A percentile compares a stretch with the other conserved stretches of the same genome.
Evolutionary conservation across 2,888 invertebrate species (phyloP).

Genomic region (Archips crataeganus): DNA sequence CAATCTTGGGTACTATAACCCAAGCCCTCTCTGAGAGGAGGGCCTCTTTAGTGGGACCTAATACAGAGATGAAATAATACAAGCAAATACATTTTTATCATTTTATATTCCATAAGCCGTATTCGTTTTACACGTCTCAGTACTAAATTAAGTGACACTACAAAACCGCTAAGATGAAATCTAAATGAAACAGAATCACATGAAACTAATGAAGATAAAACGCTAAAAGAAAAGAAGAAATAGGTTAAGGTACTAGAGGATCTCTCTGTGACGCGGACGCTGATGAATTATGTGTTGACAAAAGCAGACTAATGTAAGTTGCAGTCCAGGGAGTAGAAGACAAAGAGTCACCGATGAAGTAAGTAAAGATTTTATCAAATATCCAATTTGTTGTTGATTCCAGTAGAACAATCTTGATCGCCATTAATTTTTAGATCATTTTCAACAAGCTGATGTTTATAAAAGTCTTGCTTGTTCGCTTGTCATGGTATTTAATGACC

Average conservation of each 20-base stretch:
- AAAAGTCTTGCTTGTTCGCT: not conserved
- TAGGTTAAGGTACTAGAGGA: not conserved
- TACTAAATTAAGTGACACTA: conserved; percentile 32
- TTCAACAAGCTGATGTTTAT: not conserved
- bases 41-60: no score
- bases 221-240: not conserved
- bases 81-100: conserved; percentile 48
- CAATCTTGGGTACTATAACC: no score
- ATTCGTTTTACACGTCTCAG: conserved; percentile 59
- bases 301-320: not conserved
- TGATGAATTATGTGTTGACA: not conserved
- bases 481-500: conserved; percentile 56
- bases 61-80: conserved; percentile 15
- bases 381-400: not conserved
- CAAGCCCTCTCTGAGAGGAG: no score
- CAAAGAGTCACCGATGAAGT: not conserved
- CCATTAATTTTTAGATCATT: not conserved
- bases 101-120: conserved; percentile 69
- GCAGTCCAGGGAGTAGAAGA: not conserved
- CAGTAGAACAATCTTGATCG: not conserved
- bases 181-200: conserved; percentile 28
- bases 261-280: conserved; percentile 20
- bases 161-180: conserved; percentile 26
- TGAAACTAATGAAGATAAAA: conserved; percentile 28
- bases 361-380: not conserved